Evolutionary conservation across 2,797 vertebrate species (phyloP).

Genomic region (Siniperca undulata): DNA sequence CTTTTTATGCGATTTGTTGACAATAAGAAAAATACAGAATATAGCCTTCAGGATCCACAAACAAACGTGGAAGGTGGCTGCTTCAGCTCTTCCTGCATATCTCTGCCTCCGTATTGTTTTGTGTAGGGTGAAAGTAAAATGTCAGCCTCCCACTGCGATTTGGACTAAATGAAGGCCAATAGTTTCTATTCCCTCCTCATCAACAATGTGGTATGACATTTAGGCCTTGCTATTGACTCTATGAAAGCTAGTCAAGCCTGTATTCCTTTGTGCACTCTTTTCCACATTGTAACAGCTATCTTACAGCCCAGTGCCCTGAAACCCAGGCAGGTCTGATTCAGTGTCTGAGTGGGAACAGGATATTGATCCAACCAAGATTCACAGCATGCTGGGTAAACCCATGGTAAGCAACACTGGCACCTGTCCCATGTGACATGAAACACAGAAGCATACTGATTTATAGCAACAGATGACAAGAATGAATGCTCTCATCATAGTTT

Average conservation of each 20-base stretch:
- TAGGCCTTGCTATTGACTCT: conserved; percentile 25
- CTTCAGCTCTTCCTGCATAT: conserved; percentile 9
- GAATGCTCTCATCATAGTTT: conserved; percentile 25
- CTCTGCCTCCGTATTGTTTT: conserved; percentile 52
- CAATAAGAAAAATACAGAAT: background rate
- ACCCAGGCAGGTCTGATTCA: conserved; percentile 55
- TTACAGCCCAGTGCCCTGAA: conserved; percentile 49
- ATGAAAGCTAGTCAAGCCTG: conserved; percentile 22
- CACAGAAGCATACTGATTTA: conserved; percentile 37
- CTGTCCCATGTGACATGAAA: conserved; percentile 44
- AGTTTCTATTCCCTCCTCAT: conserved; percentile 22
- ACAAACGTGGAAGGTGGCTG: background rate
- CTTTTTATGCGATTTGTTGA: conserved; percentile 14
- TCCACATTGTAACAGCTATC: conserved; percentile 40
- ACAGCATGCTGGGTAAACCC: conserved; percentile 60
- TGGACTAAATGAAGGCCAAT: conserved; percentile 26
- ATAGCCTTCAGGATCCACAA: background rate
- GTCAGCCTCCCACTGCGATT: conserved; percentile 42
- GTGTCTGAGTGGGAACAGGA: conserved; percentile 55
- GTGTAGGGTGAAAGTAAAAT: conserved; percentile 50
- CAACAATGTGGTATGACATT: conserved; percentile 46
- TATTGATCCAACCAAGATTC: conserved; percentile 75
- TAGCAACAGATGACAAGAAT: conserved; percentile 33
- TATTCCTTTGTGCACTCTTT: conserved; percentile 38
- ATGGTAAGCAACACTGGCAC: conserved; percentile 47